Conservation (phyloP, 2,797 vertebrate species). For the Acanthiza pusilla region DNA sequence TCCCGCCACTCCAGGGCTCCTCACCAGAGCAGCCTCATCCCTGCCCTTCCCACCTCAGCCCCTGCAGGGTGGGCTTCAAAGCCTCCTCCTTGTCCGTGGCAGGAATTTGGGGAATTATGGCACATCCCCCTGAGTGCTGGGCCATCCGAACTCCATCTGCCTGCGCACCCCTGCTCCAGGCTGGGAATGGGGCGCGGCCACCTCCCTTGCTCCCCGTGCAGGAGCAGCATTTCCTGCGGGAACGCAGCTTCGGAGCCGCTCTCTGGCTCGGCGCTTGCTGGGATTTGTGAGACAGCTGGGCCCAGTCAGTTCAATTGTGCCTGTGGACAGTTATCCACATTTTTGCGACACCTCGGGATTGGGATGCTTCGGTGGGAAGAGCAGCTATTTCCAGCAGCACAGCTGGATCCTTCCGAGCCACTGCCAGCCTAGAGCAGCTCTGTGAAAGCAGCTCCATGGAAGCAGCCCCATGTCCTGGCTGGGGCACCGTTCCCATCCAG, state of each 20-base stretch:
- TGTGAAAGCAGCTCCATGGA: too few relatives aligned
- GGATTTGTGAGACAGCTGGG: not conserved
- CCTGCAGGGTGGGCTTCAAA: accelerated
- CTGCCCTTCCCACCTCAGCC: not conserved
- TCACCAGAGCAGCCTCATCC: not conserved
- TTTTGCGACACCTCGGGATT: accelerated
- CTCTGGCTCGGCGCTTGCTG: accelerated
- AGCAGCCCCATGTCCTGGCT: too few relatives aligned
- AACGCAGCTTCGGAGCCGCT: accelerated
- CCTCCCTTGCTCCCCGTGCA: not conserved
- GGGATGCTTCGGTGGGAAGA: not conserved
- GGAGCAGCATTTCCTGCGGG: accelerated
- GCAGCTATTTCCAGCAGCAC: not conserved
- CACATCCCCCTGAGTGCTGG: too few relatives aligned
- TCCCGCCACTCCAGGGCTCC: not conserved
- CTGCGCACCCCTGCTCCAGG: too few relatives aligned
- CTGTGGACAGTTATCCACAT: not conserved
- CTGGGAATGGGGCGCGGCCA: too few relatives aligned
- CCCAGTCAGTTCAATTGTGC: accelerated
- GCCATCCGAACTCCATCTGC: accelerated
- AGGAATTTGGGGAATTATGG: accelerated
- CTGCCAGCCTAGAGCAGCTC: too few relatives aligned
- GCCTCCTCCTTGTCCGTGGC: accelerated
- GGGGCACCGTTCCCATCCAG: not conserved
- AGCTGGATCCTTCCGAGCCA: accelerated